A percentile compares a stretch with the other conserved stretches of the same genome.
Evolutionary conservation across 2,888 invertebrate genomes (phyloP).

Genomic region (Yponomeuta evonymella): DNA sequence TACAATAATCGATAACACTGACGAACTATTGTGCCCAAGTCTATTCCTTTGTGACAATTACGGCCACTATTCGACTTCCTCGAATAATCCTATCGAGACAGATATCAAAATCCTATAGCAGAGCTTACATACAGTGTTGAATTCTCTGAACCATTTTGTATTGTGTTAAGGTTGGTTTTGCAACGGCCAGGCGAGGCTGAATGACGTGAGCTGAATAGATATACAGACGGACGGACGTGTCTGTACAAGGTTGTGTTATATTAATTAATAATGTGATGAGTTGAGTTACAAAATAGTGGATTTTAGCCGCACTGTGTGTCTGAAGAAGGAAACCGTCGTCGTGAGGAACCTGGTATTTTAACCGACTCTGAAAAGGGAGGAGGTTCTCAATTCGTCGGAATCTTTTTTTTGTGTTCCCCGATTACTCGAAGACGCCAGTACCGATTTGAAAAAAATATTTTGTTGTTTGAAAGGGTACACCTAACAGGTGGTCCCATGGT

Average conservation of each 20-base stretch:
- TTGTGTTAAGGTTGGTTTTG: background rate
- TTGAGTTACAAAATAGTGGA: background rate
- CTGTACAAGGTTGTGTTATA: background rate
- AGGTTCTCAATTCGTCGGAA: no score
- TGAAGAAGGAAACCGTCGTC: no score
- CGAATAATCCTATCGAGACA: background rate
- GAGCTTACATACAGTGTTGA: background rate
- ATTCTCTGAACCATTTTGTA: background rate
- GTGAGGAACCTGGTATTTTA: no score
- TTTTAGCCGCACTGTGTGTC: no score
- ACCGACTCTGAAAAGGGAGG: no score
- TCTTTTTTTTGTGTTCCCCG: no score
- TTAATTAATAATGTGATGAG: slow-evolving; percentile 1
- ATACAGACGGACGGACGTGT: background rate
- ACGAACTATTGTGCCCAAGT: no score
- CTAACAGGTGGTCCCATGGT: no score
- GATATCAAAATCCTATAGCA: background rate
- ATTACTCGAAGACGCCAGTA: no score
- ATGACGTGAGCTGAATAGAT: background rate
- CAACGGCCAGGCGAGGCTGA: background rate
- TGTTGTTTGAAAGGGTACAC: no score
- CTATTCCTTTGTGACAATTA: slow-evolving; percentile 1
- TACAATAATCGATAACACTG: no score
- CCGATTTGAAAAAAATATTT: no score
- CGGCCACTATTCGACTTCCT: background rate